Evolutionary conservation across 2,797 vertebrate genomes (phyloP), one percentile per base, ranked within the genome.

Genomic region (Mallotus villosus): DNA sequence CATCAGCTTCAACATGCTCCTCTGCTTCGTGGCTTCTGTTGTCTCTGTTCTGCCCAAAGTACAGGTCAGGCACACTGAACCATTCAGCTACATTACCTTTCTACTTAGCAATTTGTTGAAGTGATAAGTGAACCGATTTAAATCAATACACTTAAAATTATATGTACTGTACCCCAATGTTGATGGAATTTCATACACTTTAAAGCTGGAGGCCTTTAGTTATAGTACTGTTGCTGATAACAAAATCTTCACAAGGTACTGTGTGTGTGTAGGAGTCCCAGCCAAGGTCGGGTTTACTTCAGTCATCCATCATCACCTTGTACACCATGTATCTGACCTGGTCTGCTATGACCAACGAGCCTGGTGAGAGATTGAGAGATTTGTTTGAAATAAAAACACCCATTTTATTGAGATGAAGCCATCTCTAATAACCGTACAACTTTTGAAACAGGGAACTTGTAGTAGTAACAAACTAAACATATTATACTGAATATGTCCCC

Each of bases 301-400:
- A 97, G 90, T 98, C 97, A 11, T 98, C 97, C 22, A 27, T 96
- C 78, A 97, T 99, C 86, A 98, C 94, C 0, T 80, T 96, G 32
- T 98, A 99, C 81, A 96, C 95, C 76, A 92, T 97, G 88, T 99
- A 94, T 78, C 93, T 99, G 80, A 99, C 96, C 1, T 98, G 95
- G 95, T 98, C 97, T 41, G 97, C 97, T 73, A 95, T 99, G 94
- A 94, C 91, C 74, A 98, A 95, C 0, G 96, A 95, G 78, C 96
- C 97, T 68, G 96, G 97, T 99, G 88, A 95, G 94, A 63, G 66
- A 17, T 1, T 99, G 88, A 95, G 94, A 63, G 66, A 17, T 1
- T n/a, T 53, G 37, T 5, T 57, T 29, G 3, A 67, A 37, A 37
- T 37, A 37, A 37, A 37, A 37, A 37, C 34, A 37, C 7, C 9